These are phyloP conservation scores for Drosophila pectinifera DNA, from an alignment of 1,140 invertebrate genomes.

Conservation along the genomic window DNA sequence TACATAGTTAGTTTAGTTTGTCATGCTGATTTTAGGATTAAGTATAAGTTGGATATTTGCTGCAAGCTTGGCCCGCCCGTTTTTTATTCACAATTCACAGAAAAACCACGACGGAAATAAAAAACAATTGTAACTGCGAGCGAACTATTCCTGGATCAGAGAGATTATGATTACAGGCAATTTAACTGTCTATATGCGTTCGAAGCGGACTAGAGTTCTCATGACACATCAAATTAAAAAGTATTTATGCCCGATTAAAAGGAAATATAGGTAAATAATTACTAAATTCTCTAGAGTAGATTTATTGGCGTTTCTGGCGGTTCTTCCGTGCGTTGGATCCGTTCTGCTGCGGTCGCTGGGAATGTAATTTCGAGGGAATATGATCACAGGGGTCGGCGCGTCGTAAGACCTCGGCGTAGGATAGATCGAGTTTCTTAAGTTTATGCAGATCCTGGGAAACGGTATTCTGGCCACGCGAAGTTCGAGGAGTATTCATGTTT, in stretches of 20 bases:
- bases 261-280: conserved; percentile 9
- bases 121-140: conserved; percentile 1
- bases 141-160: background rate
- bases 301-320: conserved; percentile 35
- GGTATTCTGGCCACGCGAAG: conserved; percentile 86
- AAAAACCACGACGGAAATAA: background rate
- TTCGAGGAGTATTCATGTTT: conserved; percentile 73
- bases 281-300: conserved; percentile 16
- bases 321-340: conserved; percentile 18
- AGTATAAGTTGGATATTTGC: background rate
- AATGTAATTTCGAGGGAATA: conserved; percentile 39
- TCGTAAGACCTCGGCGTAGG: conserved; percentile 92
- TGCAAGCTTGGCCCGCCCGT: conserved; percentile 12
- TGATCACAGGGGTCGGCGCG: conserved; percentile 87
- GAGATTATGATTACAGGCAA: conserved; percentile 12
- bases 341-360: conserved; percentile 24
- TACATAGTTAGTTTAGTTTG: conserved; percentile 5
- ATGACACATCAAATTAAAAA: conserved; percentile 17
- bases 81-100: conserved; percentile 4
- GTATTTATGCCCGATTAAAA: conserved; percentile 5
- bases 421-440: conserved; percentile 91
- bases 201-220: conserved; percentile 20
- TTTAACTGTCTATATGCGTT: conserved; percentile 16
- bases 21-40: conserved; percentile 2
- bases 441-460: conserved; percentile 93